phyloP scores from a whole-genome alignment of 2,888 invertebrate genomes.

The Poecilobothrus nobilitatus region DNA sequence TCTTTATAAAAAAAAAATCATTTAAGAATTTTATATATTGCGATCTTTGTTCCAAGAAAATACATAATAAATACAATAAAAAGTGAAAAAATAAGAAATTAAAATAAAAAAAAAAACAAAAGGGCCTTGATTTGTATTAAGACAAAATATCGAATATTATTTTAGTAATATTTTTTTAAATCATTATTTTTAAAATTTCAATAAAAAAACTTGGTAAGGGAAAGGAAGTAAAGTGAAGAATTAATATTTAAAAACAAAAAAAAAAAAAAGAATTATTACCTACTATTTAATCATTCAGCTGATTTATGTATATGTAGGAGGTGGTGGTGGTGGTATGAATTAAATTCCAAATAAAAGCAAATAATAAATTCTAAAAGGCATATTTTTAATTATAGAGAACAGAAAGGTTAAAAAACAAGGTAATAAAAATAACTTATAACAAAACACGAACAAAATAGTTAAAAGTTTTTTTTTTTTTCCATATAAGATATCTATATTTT shows the following conservation, averaged over 20 bases:
- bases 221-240: neutral
- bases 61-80: too few species aligned
- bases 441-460: neutral
- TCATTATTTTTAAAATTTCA: too few species aligned
- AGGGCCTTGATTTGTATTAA: neutral
- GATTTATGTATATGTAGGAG: slow-evolving; percentile 6
- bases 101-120: neutral
- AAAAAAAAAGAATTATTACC: too few species aligned
- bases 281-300: neutral
- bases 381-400: neutral
- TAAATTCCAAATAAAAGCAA: too few species aligned
- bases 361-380: too few species aligned
- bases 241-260: too few species aligned
- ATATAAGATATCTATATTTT: too few species aligned
- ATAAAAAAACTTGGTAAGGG: too few species aligned
- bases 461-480: neutral
- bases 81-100: neutral
- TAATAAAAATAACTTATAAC: neutral
- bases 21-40: neutral
- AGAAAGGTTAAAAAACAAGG: neutral
- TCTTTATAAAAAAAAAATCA: neutral
- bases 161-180: neutral
- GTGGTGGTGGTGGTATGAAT: neutral
- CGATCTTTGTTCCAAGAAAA: neutral
- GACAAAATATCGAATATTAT: neutral